phyloP scores from a whole-genome alignment of 2,888 invertebrate genomes.

The Caenorhabditis imperialis region DNA sequence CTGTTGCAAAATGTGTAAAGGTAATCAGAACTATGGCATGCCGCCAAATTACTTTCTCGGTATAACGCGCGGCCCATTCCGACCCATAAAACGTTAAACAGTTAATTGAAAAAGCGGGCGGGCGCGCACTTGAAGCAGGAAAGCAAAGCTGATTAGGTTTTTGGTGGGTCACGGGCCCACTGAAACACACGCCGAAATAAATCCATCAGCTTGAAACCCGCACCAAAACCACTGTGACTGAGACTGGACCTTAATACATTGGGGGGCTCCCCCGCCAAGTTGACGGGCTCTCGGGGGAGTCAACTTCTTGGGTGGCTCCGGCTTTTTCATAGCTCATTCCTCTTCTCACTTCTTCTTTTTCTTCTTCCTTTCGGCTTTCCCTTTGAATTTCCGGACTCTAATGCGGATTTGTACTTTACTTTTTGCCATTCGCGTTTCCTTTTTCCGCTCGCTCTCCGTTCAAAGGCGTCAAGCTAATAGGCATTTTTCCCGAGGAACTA shows the following conservation, averaged over 20 bases:
- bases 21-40: constrained; percentile 36
- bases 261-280: constrained; percentile 6
- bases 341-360: constrained; percentile 3
- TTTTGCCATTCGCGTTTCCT: constrained; percentile 35
- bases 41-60: constrained; percentile 41
- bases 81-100: constrained; percentile 51
- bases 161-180: constrained; percentile 14
- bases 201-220: not conserved
- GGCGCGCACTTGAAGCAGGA: constrained; percentile 10
- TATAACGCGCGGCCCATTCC: constrained; percentile 22
- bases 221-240: constrained; percentile 18
- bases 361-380: constrained; percentile 19
- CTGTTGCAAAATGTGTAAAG: constrained; percentile 36
- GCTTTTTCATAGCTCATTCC: constrained; percentile 26
- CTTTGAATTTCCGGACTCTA: constrained; percentile 46
- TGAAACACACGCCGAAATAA: not conserved
- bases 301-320: constrained; percentile 53
- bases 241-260: constrained; percentile 32
- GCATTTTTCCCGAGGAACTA: constrained; percentile 25
- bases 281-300: constrained; percentile 48
- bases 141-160: constrained; percentile 46
- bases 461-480: constrained; percentile 17
- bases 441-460: constrained; percentile 30
- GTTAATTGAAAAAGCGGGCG: constrained; percentile 51
- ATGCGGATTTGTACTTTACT: constrained; percentile 45